Percentiles rank a stretch among this genome's conserved stretches.
These are phyloP conservation scores for Pachypsylla venusta DNA, from an alignment of 1,140 invertebrate species.

Conservation along the genomic window DNA sequence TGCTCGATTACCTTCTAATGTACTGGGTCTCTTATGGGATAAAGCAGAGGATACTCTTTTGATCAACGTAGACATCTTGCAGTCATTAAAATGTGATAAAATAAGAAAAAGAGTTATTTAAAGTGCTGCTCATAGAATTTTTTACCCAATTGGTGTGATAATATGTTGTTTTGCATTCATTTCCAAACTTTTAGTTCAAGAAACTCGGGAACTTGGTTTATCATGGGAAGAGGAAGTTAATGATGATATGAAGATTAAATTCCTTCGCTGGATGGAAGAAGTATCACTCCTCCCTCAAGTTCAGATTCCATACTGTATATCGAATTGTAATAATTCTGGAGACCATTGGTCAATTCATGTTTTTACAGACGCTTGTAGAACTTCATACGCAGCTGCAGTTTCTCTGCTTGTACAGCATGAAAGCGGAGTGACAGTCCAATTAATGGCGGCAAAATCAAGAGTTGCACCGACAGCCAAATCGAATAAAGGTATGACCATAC, in stretches of 20 bases:
- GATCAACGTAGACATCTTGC: not conserved
- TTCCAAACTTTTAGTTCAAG: constrained; percentile 16
- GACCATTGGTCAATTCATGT: not conserved
- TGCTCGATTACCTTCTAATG: not conserved
- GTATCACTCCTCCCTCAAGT: not conserved
- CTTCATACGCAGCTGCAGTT: constrained; percentile 8
- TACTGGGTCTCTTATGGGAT: not conserved
- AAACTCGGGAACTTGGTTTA: constrained; percentile 10
- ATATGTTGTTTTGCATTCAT: constrained; percentile 9
- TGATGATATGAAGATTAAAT: constrained; percentile 7
- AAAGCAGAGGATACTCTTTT: not conserved
- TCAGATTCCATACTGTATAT: not conserved
- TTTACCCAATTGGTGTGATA: constrained; percentile 20
- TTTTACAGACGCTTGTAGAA: constrained; percentile 4
- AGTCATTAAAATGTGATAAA: not conserved
- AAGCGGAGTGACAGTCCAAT: not conserved
- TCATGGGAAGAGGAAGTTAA: constrained; percentile 18
- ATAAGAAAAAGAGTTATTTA: constrained; percentile 18
- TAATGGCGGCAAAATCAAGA: constrained; percentile 7
- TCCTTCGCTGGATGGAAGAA: constrained; percentile 3
- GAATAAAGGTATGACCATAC: constrained; percentile 7
- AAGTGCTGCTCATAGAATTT: constrained; percentile 4
- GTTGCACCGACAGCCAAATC: not conserved
- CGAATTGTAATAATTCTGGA: not conserved
- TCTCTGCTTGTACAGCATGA: not conserved